Conservation (phyloP, 1,140 invertebrate species). For the Drosophila tropicalis region DNA sequence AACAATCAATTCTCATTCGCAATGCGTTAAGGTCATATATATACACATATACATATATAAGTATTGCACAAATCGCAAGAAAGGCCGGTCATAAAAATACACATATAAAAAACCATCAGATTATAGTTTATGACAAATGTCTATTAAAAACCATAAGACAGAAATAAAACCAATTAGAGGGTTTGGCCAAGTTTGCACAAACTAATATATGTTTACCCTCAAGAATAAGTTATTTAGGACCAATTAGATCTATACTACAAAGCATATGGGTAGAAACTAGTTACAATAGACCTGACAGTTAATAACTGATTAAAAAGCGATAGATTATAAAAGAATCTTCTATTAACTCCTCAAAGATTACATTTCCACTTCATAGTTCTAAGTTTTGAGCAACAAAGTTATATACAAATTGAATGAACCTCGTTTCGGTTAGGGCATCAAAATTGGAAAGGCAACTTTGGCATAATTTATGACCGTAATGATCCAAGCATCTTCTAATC, state of each 20-base stretch:
- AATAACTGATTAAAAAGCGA: no score
- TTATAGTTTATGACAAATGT: slow-evolving; percentile 11
- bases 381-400: no score
- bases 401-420: not conserved
- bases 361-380: no score
- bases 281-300: no score
- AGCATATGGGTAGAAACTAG: no score
- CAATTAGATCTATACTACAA: no score
- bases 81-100: slow-evolving; percentile 39
- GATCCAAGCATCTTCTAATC: slow-evolving; percentile 73
- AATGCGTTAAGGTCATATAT: slow-evolving; percentile 44
- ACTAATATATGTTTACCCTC: not conserved
- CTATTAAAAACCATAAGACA: not conserved
- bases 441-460: slow-evolving; percentile 64
- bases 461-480: slow-evolving; percentile 58
- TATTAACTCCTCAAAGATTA: not conserved
- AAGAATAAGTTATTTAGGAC: no score
- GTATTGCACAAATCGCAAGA: slow-evolving; percentile 47
- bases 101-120: slow-evolving; percentile 21
- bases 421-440: slow-evolving; percentile 30
- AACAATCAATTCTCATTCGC: slow-evolving; percentile 42
- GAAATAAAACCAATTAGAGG: not conserved
- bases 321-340: no score
- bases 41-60: no score
- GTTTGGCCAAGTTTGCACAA: not conserved